Evolutionary conservation across 2,888 invertebrate species (phyloP).

Genomic region (Cenopis cana): DNA sequence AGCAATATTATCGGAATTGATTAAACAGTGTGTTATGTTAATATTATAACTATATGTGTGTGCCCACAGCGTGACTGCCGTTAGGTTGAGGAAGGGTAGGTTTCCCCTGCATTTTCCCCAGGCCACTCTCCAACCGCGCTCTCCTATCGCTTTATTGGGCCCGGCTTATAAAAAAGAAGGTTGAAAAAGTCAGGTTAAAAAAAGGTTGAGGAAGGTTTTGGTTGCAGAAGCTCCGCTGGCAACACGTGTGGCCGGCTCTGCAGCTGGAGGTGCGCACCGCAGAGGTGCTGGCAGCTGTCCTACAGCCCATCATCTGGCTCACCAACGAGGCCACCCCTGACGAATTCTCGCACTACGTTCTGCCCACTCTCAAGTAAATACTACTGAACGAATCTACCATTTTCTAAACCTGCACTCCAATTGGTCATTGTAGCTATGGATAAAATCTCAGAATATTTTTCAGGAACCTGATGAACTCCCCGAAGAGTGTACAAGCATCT

Average conservation of each 20-base stretch:
- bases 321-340: constrained; percentile 91
- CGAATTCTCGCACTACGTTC: constrained; percentile 92
- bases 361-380: constrained; percentile 93
- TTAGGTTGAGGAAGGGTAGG: neutral
- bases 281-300: constrained; percentile 93
- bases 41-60: too few relatives aligned
- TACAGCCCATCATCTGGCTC: constrained; percentile 93
- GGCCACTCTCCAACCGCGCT: too few relatives aligned
- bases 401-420: neutral
- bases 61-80: too few relatives aligned
- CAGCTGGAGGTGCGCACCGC: constrained; percentile 93
- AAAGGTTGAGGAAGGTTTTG: neutral
- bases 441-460: constrained; percentile 50
- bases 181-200: too few relatives aligned
- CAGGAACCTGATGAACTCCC: constrained; percentile 90
- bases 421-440: constrained; percentile 21
- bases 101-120: too few relatives aligned
- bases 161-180: too few relatives aligned
- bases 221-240: constrained; percentile 97
- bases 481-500: constrained; percentile 93
- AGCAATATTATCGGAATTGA: too few relatives aligned
- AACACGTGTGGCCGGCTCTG: constrained; percentile 96
- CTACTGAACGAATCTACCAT: neutral
- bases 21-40: too few relatives aligned
- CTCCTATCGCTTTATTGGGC: too few relatives aligned